Conservation (phyloP, 2,888 invertebrate species). For the Diarsia brunnea region DNA sequence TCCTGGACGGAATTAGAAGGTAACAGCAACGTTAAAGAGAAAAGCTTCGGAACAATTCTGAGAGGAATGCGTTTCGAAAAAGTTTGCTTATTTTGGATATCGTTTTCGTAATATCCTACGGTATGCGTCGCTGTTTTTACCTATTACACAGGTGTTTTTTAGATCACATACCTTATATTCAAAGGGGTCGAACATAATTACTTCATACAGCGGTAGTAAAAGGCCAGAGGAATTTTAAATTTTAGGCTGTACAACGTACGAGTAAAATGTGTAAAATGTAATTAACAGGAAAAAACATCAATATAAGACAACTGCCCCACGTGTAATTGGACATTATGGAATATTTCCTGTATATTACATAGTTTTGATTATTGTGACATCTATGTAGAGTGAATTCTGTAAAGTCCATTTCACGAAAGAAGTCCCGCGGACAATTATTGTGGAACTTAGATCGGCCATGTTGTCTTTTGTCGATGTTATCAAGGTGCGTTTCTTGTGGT, state of each 20-base stretch:
- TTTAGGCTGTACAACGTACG: no score
- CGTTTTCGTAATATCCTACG: conserved; percentile 5
- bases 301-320: not conserved
- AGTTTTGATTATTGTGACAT: not conserved
- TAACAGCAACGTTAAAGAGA: conserved; percentile 34
- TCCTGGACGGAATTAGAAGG: conserved; percentile 44
- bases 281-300: not conserved
- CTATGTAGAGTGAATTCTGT: not conserved
- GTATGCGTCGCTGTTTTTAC: not conserved
- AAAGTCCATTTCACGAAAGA: no score
- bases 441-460: no score
- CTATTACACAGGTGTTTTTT: not conserved
- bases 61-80: conserved; percentile 34
- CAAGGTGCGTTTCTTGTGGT: no score
- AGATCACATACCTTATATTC: not conserved
- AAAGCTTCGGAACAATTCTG: conserved; percentile 31
- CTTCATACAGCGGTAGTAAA: not conserved
- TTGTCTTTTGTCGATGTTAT: no score
- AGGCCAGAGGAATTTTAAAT: not conserved
- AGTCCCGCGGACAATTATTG: no score
- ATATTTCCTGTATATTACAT: not conserved
- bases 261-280: no score
- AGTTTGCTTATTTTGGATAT: conserved; percentile 40
- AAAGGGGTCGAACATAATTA: not conserved
- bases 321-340: not conserved